Percentiles rank a stretch among this genome's conserved stretches.
Conservation (phyloP, 2,888 invertebrate species). For the Prosapia bicincta region DNA sequence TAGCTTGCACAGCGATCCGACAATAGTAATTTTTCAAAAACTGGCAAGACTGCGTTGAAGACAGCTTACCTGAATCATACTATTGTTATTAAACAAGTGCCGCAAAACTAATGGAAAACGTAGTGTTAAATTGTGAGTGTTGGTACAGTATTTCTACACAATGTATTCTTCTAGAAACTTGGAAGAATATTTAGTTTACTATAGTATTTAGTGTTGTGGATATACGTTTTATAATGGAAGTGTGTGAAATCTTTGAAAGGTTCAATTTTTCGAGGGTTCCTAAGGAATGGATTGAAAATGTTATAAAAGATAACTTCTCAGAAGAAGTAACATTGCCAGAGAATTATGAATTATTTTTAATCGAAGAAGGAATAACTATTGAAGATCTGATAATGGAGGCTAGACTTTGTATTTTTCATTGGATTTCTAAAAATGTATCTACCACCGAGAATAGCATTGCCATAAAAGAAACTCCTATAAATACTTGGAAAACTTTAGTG, state of each 20-base stretch:
- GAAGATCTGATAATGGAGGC: not conserved
- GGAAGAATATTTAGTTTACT: no score
- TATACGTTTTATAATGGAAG: not conserved
- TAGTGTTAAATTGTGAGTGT: no score
- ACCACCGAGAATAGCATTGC: not conserved
- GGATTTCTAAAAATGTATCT: not conserved
- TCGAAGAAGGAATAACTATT: not conserved
- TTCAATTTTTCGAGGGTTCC: not conserved
- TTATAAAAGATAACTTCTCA: not conserved
- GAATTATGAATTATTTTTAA: not conserved
- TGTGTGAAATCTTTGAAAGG: not conserved
- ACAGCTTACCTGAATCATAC: no score
- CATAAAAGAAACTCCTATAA: no score
- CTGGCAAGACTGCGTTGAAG: no score
- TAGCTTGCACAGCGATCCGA: no score
- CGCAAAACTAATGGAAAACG: no score
- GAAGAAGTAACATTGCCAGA: not conserved
- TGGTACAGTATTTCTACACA: no score
- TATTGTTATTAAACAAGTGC: no score
- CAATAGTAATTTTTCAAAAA: no score
- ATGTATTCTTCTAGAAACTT: no score
- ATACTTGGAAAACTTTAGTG: not conserved
- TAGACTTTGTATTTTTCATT: not conserved
- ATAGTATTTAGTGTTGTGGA: no score
- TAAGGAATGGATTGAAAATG: not conserved